These are phyloP conservation scores for Hesperia comma DNA, from an alignment of 2,888 invertebrate genomes.

Conservation along the genomic window DNA sequence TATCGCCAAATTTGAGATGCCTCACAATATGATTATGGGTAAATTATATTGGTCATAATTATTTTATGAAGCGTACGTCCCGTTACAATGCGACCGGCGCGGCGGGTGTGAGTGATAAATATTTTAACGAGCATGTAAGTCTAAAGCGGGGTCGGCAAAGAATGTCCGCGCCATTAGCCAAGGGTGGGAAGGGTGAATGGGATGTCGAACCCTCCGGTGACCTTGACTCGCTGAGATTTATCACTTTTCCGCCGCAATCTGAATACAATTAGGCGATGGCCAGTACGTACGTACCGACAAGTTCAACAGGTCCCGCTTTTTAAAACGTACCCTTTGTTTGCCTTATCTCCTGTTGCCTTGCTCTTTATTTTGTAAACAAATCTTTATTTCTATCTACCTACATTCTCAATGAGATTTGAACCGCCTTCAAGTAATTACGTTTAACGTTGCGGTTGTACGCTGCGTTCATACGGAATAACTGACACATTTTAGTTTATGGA, in stretches of 20 bases:
- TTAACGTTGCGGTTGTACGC: too few relatives aligned
- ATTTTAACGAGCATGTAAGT: constrained; percentile 53
- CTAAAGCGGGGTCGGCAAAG: constrained; percentile 69
- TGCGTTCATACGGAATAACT: too few relatives aligned
- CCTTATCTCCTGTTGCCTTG: not conserved
- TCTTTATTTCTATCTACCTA: constrained; percentile 2
- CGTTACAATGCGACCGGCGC: not conserved
- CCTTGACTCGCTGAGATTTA: constrained; percentile 80
- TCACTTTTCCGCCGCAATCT: constrained; percentile 80
- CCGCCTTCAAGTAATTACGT: too few relatives aligned
- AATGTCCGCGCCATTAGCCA: constrained; percentile 77
- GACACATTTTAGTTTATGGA: too few relatives aligned
- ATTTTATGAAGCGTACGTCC: not conserved
- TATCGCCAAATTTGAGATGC: not conserved
- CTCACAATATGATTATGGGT: not conserved
- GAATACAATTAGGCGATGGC: constrained; percentile 79
- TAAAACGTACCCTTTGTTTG: constrained; percentile 27
- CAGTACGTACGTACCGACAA: constrained; percentile 59
- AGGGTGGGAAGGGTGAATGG: constrained; percentile 79
- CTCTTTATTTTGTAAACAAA: constrained; percentile 19
- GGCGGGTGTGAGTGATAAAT: constrained; percentile 15
- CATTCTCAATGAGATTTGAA: not conserved
- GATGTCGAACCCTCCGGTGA: constrained; percentile 80
- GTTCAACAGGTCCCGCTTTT: constrained; percentile 66
- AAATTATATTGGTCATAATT: not conserved